Evolutionary conservation across 2,888 invertebrate species (phyloP).

Genomic region (Lycocerus yunnanus): DNA sequence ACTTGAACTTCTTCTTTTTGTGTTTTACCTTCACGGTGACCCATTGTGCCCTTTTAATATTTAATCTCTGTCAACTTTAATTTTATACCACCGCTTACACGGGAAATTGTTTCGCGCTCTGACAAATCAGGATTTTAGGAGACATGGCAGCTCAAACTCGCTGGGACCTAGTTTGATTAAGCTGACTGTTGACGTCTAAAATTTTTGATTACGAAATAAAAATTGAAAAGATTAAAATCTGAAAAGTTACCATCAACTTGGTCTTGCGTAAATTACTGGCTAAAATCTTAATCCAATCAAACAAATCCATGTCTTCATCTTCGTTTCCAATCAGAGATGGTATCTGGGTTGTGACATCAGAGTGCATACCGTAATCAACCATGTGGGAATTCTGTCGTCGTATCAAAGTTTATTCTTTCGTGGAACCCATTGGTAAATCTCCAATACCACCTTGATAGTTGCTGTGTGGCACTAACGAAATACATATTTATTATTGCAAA

Average conservation of each 20-base stretch:
- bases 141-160: slow-evolving; percentile 99
- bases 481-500: no score
- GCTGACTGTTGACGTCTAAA: slow-evolving; percentile 91
- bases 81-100: slow-evolving; percentile 99
- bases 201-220: slow-evolving; percentile 3
- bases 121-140: slow-evolving; percentile 95
- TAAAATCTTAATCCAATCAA: slow-evolving; percentile 89
- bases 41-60: slow-evolving; percentile 78
- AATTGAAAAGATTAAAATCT: not conserved
- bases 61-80: slow-evolving; percentile 99
- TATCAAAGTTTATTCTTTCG: slow-evolving; percentile 89
- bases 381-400: slow-evolving; percentile 95
- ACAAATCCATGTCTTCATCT: slow-evolving; percentile 91
- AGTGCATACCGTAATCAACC: slow-evolving; percentile 95
- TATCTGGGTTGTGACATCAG: slow-evolving; percentile 92
- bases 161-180: slow-evolving; percentile 94
- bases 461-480: slow-evolving; percentile 75
- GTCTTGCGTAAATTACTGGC: slow-evolving; percentile 90
- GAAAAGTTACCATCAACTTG: slow-evolving; percentile 82
- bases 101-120: slow-evolving; percentile 91
- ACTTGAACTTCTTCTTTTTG: slow-evolving; percentile 97
- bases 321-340: slow-evolving; percentile 93
- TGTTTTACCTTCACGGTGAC: slow-evolving; percentile 96
- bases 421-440: slow-evolving; percentile 80
- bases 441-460: slow-evolving; percentile 79